Base-by-base conservation (phyloP, 1,140 invertebrate species). In the Tetranychus urticae region DNA sequence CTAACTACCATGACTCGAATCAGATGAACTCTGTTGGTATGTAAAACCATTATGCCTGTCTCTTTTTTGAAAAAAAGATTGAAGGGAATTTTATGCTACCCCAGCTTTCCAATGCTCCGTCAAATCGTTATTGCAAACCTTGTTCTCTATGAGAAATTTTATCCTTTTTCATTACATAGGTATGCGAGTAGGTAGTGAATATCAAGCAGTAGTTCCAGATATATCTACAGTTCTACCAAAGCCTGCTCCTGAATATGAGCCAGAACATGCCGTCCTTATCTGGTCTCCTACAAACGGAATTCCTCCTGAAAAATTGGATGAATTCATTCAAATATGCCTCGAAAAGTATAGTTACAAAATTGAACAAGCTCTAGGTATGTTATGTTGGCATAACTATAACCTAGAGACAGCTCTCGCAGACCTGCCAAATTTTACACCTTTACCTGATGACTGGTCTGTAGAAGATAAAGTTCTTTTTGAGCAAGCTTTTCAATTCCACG, bases 381-480 rank as follows among this genome's bases (percentile, higher is more conserved):
- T 97, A 13, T 96, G 92, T 73, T 97, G 91, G 91, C 91, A 97
- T 69, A 92, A 93, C 74, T 91, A 96, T 75, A 88, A 94, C 73
- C 76, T 97, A 47, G 87, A 89, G 65, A 80, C 86, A 67, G 91
- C 92, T 4, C 82, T 91, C 2, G 75, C 85, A 68, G 91, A 97
- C 71, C 77, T 97, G 62, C 85, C 89, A 13, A 97, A 97, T 74
- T 97, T 96, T 69, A 93, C 89, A 60, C 92, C 92, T 2, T 92
- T 92, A 69, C 91, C 91, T 35, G 91, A 97, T 76, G 91, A 97
- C 69, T 97, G 92, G 92, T 90, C 90, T 14, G 85, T 90, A 3
- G 92, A 97, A 74, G 92, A 97, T 69, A 96, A 96, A 78, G 88
- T 96, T 55, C 74, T 96, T 31, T 97, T 97, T 77, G 91, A 97